Evolutionary conservation across 53 echinoderm and acorn worm species (phyloP).

Genomic region (Luidia sarsii): DNA sequence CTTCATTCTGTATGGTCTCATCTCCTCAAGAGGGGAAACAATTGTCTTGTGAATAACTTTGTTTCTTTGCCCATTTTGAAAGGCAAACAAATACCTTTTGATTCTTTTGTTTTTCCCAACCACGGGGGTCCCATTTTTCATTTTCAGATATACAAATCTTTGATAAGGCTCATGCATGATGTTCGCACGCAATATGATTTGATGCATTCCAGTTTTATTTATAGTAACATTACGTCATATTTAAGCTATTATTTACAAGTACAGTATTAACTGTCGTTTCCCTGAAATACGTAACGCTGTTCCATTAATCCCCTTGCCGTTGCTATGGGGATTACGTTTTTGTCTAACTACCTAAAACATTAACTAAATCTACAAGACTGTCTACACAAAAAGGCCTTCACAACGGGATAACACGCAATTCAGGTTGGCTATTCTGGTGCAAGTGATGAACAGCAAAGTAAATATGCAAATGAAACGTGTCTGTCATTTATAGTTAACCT

Average conservation of each 20-base stretch:
- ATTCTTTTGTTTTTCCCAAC: too few relatives aligned
- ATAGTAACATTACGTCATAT: constrained; percentile 20
- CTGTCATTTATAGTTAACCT: too few relatives aligned
- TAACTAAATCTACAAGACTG: neutral
- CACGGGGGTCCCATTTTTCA: too few relatives aligned
- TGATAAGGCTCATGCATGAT: constrained; percentile 26
- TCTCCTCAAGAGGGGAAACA: too few relatives aligned
- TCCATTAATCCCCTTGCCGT: constrained; percentile 33
- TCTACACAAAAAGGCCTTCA: too few relatives aligned
- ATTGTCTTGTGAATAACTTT: too few relatives aligned
- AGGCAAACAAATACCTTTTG: too few relatives aligned
- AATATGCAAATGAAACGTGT: too few relatives aligned
- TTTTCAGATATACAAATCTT: neutral
- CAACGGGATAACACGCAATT: too few relatives aligned
- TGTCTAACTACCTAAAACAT: neutral
- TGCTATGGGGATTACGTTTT: neutral
- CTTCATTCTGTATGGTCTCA: too few relatives aligned
- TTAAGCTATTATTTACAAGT: constrained; percentile 52
- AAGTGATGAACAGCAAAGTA: neutral
- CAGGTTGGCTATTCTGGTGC: too few relatives aligned
- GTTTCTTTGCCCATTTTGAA: too few relatives aligned
- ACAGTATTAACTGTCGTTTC: constrained; percentile 19
- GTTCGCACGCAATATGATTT: neutral
- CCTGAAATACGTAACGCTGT: constrained; percentile 56
- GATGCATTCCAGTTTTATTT: constrained; percentile 37